phyloP scores from a whole-genome alignment of 2,797 vertebrate genomes.

The Sebastes wilsoni region DNA sequence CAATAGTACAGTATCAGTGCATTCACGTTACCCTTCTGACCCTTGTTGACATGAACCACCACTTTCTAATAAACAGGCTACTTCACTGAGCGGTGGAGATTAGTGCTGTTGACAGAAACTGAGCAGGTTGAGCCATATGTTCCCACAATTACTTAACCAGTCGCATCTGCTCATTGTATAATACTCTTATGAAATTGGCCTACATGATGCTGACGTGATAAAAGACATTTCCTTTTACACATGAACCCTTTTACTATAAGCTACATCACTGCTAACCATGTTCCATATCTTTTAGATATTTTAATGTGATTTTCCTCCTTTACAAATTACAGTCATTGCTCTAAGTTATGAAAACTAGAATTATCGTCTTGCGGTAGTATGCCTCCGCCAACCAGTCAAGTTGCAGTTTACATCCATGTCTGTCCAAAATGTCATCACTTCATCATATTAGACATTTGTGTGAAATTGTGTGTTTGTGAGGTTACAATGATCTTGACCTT shows the following conservation, averaged over 20 bases:
- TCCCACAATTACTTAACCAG: slow-evolving; percentile 59
- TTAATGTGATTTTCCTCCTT: background rate
- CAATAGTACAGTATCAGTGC: background rate
- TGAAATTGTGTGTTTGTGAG: background rate
- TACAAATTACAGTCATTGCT: background rate
- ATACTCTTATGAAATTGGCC: slow-evolving; percentile 53
- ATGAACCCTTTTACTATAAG: background rate
- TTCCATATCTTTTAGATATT: background rate
- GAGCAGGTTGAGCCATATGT: slow-evolving; percentile 60
- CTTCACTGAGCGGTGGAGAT: slow-evolving; percentile 46
- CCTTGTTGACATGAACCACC: slow-evolving; percentile 28
- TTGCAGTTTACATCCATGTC: background rate
- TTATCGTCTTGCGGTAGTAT: background rate
- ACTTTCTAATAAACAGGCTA: slow-evolving; percentile 47
- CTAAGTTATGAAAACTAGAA: background rate
- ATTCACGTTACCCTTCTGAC: background rate
- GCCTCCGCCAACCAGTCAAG: background rate
- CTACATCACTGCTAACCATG: background rate
- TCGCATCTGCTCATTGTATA: slow-evolving; percentile 65
- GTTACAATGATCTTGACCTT: background rate
- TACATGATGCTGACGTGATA: slow-evolving; percentile 27
- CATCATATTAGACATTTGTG: background rate
- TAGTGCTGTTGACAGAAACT: slow-evolving; percentile 58
- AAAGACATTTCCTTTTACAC: slow-evolving; percentile 8
- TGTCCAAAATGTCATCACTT: background rate